phyloP scores from a whole-genome alignment of 2,797 vertebrate genomes.

The Decapterus maruadsi region DNA sequence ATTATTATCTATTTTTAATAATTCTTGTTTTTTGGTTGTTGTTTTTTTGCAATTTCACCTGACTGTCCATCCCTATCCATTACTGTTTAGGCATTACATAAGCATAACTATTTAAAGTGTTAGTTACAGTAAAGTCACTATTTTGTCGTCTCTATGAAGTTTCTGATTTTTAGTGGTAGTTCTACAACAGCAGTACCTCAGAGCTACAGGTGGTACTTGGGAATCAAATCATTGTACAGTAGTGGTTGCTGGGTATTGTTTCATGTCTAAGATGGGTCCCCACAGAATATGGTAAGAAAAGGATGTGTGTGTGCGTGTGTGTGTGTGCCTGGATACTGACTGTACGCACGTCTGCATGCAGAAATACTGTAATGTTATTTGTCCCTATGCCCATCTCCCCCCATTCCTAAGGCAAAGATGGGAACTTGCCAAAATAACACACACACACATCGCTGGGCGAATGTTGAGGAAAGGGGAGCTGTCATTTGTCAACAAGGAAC shows the following conservation, averaged over 20 bases:
- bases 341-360: conserved; percentile 37
- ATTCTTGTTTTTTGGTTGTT: too few species aligned
- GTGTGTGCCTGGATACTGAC: background rate
- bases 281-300: too few species aligned
- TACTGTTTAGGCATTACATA: background rate
- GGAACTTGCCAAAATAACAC: conserved; percentile 56
- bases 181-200: too few species aligned
- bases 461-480: conserved; percentile 86
- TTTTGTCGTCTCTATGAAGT: too few species aligned
- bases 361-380: conserved; percentile 45
- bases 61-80: background rate
- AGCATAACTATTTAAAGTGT: background rate
- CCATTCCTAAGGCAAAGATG: conserved; percentile 53
- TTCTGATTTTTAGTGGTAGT: too few species aligned
- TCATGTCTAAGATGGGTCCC: too few species aligned
- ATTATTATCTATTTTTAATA: too few species aligned
- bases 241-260: too few species aligned
- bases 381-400: conserved; percentile 24
- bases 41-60: too few species aligned
- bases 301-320: too few species aligned
- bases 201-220: too few species aligned
- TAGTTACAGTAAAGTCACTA: background rate
- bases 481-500: conserved; percentile 93
- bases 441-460: conserved; percentile 74
- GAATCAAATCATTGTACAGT: too few species aligned